Conservation (phyloP, 2,113 vertebrate genomes). For the Archocentrus centrarchus region DNA sequence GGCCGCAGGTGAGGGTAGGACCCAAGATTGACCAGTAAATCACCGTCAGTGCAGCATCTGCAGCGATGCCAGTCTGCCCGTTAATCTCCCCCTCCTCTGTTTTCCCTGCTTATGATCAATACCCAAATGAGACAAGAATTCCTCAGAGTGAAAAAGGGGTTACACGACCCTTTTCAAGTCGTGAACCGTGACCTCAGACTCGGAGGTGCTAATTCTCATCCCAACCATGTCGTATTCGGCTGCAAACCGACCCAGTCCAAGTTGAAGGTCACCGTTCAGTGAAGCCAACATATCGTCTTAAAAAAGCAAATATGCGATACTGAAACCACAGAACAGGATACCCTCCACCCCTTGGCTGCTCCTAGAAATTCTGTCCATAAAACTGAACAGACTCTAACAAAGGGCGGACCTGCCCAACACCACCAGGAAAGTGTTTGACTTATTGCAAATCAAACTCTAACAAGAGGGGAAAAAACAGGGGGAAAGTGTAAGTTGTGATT, state of each 20-base stretch:
- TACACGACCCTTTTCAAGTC: not conserved
- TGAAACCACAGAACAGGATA: not conserved
- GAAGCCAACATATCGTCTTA: not conserved
- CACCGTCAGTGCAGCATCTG: not conserved
- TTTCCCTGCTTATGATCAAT: not conserved
- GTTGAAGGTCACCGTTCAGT: not conserved
- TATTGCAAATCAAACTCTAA: not conserved
- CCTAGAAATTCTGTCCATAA: not conserved
- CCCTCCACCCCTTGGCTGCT: not conserved
- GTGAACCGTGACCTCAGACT: not conserved
- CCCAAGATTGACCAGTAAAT: not conserved
- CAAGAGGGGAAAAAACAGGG: no score
- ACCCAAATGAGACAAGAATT: not conserved
- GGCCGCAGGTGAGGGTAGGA: not conserved
- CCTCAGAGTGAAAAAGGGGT: not conserved
- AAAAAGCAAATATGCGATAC: slow-evolving; percentile 17
- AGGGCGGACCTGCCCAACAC: not conserved
- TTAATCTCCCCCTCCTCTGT: not conserved
- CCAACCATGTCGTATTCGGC: not conserved
- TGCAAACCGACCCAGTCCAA: not conserved
- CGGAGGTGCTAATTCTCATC: not conserved
- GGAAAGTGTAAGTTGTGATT: no score
- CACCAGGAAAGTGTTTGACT: not conserved
- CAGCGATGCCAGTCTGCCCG: not conserved
- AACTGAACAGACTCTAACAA: not conserved